Conservation (phyloP, 1,140 invertebrate species). For the Coptotermes formosanus region DNA sequence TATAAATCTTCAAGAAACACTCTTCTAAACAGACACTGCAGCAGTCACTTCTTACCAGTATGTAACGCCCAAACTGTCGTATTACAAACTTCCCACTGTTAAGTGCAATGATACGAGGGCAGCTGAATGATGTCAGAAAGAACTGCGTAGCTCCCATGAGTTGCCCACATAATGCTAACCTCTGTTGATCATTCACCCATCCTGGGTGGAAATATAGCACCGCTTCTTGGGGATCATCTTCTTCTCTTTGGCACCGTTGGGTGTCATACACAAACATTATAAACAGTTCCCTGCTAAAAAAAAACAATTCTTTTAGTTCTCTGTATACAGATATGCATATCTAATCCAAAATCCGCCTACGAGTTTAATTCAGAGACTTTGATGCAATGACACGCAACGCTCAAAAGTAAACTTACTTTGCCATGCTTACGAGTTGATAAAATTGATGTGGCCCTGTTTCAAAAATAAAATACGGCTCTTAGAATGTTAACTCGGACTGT, state of each 20-base stretch:
- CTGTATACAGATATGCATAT: not conserved
- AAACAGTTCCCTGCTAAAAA: constrained; percentile 71
- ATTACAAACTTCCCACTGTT: constrained; percentile 84
- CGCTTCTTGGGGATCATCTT: constrained; percentile 81
- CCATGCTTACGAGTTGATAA: too few species aligned
- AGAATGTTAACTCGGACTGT: too few species aligned
- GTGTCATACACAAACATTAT: constrained; percentile 86
- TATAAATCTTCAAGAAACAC: too few species aligned
- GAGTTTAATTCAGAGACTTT: too few species aligned
- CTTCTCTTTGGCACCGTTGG: constrained; percentile 69
- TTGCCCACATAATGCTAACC: constrained; percentile 75
- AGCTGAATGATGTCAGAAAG: constrained; percentile 67
- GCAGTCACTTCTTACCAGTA: constrained; percentile 60
- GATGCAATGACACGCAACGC: too few species aligned
- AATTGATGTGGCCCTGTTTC: too few species aligned
- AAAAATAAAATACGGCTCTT: too few species aligned
- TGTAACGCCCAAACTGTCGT: constrained; percentile 72
- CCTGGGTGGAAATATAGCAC: constrained; percentile 85
- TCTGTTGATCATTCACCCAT: constrained; percentile 79
- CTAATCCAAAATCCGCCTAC: not conserved
- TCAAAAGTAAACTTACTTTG: too few species aligned
- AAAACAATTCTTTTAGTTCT: not conserved
- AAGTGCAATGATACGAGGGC: constrained; percentile 69
- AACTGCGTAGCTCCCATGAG: constrained; percentile 79
- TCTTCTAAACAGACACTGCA: not conserved